Evolutionary conservation across 1,140 invertebrate species (phyloP), one percentile per base, ranked within the genome.

Genomic region (Gonioctena quinquepunctata): DNA sequence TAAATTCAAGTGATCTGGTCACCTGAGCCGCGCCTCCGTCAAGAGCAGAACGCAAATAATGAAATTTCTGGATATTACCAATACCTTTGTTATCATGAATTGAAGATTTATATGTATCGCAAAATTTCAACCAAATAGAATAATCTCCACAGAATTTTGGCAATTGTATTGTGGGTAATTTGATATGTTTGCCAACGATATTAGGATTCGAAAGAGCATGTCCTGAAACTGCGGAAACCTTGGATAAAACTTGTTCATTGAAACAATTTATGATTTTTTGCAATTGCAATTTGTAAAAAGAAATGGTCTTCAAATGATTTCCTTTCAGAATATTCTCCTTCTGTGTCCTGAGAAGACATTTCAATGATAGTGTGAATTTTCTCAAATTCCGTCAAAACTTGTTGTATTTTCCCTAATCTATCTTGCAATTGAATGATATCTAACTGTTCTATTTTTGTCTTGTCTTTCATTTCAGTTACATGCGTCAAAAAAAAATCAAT

Each of bases 401-500:
- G 5, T n/a, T 61, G 21, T 33, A 68, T 42, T 19, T 27, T 50
- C 18, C 50, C 48, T 16, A 60, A 16, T 18, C 57, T 48, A 42
- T 61, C 54, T 16, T 21, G 21, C 11, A 59, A 18, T n/a, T n/a
- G n/a, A n/a, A n/a, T n/a, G n/a, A n/a, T n/a, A n/a, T n/a, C n/a
- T n/a, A 59, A 18, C 33, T 67, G n/a, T n/a, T n/a, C n/a, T n/a
- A n/a, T n/a, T n/a, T n/a, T 21, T 52, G 8, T 4, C 52, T n/a
- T n/a, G n/a, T n/a, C 64, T 16, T 25, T 27, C 26, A 42, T 16
- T 3, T 66, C 23, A 21, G 8, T 18, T 11, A 68, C 21, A 50
- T 61, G 49, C 23, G 60, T 68, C 4, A 42, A 26, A 61, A 68
- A 68, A n/a, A n/a, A 13, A 57, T 68, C 50, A 68, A 27, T 21